A percentile compares a stretch with the other conserved stretches of the same genome.
phyloP scores from a whole-genome alignment of 1,140 invertebrate species.

The Mamestra configurata region DNA sequence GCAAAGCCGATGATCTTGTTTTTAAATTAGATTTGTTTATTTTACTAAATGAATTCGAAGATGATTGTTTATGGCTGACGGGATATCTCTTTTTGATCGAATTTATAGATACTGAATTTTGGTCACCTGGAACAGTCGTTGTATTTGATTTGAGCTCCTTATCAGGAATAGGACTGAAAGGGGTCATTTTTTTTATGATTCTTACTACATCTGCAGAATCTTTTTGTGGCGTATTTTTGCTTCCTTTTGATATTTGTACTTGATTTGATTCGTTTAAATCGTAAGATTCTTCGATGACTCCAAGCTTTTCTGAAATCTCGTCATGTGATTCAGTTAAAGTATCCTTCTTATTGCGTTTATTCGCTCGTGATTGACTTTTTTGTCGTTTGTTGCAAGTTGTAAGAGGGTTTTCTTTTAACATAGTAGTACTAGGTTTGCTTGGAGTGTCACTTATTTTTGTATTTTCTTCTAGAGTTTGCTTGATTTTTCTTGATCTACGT shows the following conservation, averaged over 20 bases:
- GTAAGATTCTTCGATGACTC: not conserved
- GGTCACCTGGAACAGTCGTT: no score
- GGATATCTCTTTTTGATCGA: not conserved
- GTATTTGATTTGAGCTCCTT: not conserved
- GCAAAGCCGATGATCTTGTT: not conserved
- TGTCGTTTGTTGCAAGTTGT: not conserved
- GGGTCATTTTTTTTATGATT: not conserved
- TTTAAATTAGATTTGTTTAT: not conserved
- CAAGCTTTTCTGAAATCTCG: not conserved
- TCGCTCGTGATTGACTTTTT: not conserved
- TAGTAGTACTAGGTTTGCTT: not conserved
- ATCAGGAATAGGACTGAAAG: not conserved
- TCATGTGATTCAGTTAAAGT: not conserved
- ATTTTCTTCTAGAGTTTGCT: not conserved
- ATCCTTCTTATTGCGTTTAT: not conserved
- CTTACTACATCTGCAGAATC: not conserved
- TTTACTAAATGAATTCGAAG: not conserved
- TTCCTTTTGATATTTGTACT: not conserved
- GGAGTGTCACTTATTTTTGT: not conserved
- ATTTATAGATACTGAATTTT: not conserved
- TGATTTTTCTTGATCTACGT: not conserved
- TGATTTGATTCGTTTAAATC: not conserved
- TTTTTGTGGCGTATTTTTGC: not conserved
- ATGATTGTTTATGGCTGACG: not conserved
- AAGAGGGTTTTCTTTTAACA: not conserved